phyloP scores from a whole-genome alignment of 2,797 vertebrate genomes.

The Macropodus opercularis region DNA sequence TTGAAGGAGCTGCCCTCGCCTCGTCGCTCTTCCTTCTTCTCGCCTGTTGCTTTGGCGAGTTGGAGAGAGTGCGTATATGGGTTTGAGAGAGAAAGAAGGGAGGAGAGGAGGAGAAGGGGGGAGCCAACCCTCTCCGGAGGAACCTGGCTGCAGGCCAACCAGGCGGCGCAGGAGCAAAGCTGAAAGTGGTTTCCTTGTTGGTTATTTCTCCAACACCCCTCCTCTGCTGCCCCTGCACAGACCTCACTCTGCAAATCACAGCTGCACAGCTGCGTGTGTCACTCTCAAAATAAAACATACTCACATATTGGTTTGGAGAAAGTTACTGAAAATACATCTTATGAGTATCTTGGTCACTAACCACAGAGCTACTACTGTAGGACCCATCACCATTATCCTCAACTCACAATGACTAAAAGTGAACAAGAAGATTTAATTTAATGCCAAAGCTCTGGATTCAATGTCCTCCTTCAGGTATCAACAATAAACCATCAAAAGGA shows the following conservation, averaged over 20 bases:
- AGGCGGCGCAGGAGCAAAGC: slow-evolving; percentile 75
- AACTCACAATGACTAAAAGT: no score
- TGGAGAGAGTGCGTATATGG: slow-evolving; percentile 72
- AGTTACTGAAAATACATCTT: neutral
- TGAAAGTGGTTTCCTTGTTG: slow-evolving; percentile 78
- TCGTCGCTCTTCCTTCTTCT: slow-evolving; percentile 51
- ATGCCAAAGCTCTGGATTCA: no score
- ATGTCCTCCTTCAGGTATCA: no score
- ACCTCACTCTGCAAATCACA: slow-evolving; percentile 47
- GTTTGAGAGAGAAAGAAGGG: slow-evolving; percentile 69
- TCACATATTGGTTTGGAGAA: slow-evolving; percentile 1
- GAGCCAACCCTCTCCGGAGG: slow-evolving; percentile 77
- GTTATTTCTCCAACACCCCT: slow-evolving; percentile 58
- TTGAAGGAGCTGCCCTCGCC: slow-evolving; percentile 26
- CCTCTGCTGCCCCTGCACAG: slow-evolving; percentile 21
- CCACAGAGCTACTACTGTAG: no score
- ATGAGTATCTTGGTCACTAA: neutral
- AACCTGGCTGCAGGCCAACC: slow-evolving; percentile 75
- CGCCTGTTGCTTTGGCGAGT: slow-evolving; percentile 67
- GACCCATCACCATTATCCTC: no score
- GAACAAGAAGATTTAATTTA: no score
- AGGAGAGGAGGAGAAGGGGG: slow-evolving; percentile 70
- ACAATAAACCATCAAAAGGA: no score
- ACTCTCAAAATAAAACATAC: slow-evolving; percentile 38
- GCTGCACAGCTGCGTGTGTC: slow-evolving; percentile 67